phyloP scores from a whole-genome alignment of 2,797 vertebrate genomes.

The Diceros bicornis region DNA sequence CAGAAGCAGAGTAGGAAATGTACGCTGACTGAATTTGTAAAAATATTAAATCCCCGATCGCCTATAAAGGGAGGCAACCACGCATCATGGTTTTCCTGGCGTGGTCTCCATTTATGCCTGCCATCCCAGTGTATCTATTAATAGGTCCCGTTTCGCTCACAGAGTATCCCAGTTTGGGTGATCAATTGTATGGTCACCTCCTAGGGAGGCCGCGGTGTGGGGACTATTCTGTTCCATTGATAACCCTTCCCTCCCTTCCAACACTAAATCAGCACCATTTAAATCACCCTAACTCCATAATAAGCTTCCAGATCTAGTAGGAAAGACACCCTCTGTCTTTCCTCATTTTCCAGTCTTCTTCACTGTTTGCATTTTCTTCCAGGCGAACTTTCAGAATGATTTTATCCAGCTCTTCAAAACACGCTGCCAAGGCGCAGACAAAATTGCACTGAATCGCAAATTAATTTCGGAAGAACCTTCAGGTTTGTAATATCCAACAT shows the following conservation, averaged over 20 bases:
- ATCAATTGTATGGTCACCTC: fast-evolving
- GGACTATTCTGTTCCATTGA: background rate
- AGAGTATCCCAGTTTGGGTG: background rate
- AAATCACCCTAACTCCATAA: fast-evolving
- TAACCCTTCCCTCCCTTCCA: background rate
- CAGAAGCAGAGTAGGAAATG: fast-evolving
- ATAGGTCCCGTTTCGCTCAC: fast-evolving
- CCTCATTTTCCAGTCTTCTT: background rate
- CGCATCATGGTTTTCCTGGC: fast-evolving
- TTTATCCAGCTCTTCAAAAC: background rate
- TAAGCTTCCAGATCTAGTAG: fast-evolving
- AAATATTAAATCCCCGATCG: background rate
- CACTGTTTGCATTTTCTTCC: no score
- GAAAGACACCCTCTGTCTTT: background rate
- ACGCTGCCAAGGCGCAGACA: fast-evolving
- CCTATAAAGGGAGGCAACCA: background rate
- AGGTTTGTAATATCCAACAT: fast-evolving
- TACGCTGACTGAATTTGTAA: fast-evolving
- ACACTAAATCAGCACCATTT: fast-evolving
- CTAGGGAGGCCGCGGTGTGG: background rate
- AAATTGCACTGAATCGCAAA: fast-evolving
- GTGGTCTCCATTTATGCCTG: fast-evolving
- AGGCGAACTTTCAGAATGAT: background rate
- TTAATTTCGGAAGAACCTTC: background rate
- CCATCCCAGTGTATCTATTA: fast-evolving